Evolutionary conservation across 2,888 invertebrate genomes (phyloP), one percentile per base, ranked within the genome.

Genomic region (Phoenoteleia sp.): DNA sequence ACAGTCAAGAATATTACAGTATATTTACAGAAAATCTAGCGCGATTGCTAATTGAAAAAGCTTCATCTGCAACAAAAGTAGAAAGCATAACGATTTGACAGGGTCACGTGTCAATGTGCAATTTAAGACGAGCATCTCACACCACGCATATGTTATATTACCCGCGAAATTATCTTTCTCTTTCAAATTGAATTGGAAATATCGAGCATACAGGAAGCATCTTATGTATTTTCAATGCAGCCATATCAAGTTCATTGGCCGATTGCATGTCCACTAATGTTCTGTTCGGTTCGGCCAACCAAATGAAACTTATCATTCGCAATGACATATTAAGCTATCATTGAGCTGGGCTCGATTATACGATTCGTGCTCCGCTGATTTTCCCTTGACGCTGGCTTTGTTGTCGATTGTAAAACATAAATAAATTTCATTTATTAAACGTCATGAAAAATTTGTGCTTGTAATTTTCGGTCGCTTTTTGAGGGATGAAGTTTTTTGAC

Each of bases 311-410:
- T 58, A 60, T 71, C 79, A 71, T 79, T 79, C 69, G 54, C 62
- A 79, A 71, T 79, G 79, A 79, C 79, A 62, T 62, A 79, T 79
- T 79, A 79, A 79, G 79, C 79, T 71, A 54, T 79, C 60, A 79
- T 71, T 79, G 71, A 79, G 79, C 71, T 33, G n/a, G 49, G n/a
- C 54, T 69, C 79, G 54, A 79, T 71, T 79, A 79, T 54, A 62
- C 62, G 49, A 39, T 71, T 71, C 62, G 60, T 36, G 76, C 67
- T 67, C 42, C 69, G 45, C 23, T 60, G 79, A 71, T 69, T 79
- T 79, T 47, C 39, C 49, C 42, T 17, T 67, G 54, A 29, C 56
- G 45, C 45, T 25, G 29, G 58, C 58, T 72, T 72, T 74, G 58
- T 77, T 45, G 17, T 17, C 36, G 60, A 11, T 19, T 13, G 58